A percentile compares a stretch with the other conserved stretches of the same genome.
Evolutionary conservation across 2,888 invertebrate genomes (phyloP).

Genomic region (Sinopyrophorus schimmeli): DNA sequence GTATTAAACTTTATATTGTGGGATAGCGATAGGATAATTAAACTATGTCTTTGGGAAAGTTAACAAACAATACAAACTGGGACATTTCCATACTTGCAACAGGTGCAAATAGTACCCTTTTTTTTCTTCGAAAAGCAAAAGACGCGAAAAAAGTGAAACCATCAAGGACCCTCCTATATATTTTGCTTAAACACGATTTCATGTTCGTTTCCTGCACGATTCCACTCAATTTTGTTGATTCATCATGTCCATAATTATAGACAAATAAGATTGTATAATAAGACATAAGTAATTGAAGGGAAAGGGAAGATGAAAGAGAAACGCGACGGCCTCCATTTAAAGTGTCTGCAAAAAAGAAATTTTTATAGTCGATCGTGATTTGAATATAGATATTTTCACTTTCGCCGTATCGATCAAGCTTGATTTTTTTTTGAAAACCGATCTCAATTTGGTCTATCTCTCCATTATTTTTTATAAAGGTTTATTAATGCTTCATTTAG

Average conservation of each 20-base stretch:
- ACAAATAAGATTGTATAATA: slow-evolving; percentile 27
- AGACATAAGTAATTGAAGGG: slow-evolving; percentile 17
- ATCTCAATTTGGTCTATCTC: no score
- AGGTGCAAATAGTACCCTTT: slow-evolving; percentile 19
- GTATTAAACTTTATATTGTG: slow-evolving; percentile 21
- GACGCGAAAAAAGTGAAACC: slow-evolving; percentile 18
- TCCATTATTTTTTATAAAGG: no score
- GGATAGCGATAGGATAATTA: slow-evolving; percentile 25
- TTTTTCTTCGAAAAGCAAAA: background rate
- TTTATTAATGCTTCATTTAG: no score
- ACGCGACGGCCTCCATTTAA: slow-evolving; percentile 11
- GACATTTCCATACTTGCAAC: slow-evolving; percentile 24
- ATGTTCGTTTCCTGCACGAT: slow-evolving; percentile 17
- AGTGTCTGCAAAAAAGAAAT: slow-evolving; percentile 16
- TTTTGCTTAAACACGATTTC: slow-evolving; percentile 12
- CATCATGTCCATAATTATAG: slow-evolving; percentile 24
- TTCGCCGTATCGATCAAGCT: no score
- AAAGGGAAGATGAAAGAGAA: slow-evolving; percentile 24
- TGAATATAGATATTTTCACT: no score
- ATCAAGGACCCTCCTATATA: slow-evolving; percentile 1
- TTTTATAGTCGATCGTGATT: slow-evolving; percentile 9
- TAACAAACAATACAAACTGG: slow-evolving; percentile 16
- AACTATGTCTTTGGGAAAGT: slow-evolving; percentile 22
- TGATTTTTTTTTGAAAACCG: no score
- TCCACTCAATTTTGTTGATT: slow-evolving; percentile 25